Evolutionary conservation across 2,888 invertebrate genomes (phyloP).

Genomic region (Petrophora chlorosata): DNA sequence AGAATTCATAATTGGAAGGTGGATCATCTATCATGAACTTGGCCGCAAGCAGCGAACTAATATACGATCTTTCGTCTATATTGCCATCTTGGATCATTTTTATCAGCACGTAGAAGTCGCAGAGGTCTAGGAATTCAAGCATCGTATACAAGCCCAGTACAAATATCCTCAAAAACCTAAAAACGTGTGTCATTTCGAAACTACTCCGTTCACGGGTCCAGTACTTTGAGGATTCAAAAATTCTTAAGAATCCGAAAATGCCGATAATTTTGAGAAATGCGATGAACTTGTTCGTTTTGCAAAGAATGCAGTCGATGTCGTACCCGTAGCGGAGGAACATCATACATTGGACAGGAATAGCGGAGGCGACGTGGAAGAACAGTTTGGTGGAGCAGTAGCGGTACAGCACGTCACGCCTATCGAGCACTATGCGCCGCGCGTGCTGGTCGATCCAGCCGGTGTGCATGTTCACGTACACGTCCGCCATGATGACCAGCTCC

Average conservation of each 20-base stretch:
- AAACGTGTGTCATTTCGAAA: constrained; percentile 23
- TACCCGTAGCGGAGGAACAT: constrained; percentile 42
- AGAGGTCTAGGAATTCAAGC: constrained; percentile 37
- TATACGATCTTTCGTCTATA: constrained; percentile 16
- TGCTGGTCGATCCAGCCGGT: constrained; percentile 41
- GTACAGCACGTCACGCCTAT: constrained; percentile 27
- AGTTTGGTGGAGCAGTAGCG: constrained; percentile 44
- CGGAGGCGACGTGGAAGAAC: constrained; percentile 42
- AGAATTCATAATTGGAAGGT: constrained; percentile 3
- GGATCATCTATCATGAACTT: constrained; percentile 8
- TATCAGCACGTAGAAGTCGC: constrained; percentile 33
- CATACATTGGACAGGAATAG: constrained; percentile 44
- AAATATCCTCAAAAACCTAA: constrained; percentile 40
- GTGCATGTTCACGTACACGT: constrained; percentile 39
- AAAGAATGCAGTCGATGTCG: constrained; percentile 32
- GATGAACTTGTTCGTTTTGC: constrained; percentile 40
- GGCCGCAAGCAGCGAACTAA: constrained; percentile 6
- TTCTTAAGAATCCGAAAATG: constrained; percentile 32
- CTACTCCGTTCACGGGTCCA: constrained; percentile 31
- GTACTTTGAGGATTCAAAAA: constrained; percentile 39
- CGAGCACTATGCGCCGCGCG: constrained; percentile 36
- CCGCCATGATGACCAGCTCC: constrained; percentile 38
- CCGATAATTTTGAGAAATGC: constrained; percentile 35
- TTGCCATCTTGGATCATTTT: constrained; percentile 20
- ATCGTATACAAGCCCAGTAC: constrained; percentile 39